phyloP scores from a whole-genome alignment of 2,888 invertebrate genomes.

The Lamproptera curius region DNA sequence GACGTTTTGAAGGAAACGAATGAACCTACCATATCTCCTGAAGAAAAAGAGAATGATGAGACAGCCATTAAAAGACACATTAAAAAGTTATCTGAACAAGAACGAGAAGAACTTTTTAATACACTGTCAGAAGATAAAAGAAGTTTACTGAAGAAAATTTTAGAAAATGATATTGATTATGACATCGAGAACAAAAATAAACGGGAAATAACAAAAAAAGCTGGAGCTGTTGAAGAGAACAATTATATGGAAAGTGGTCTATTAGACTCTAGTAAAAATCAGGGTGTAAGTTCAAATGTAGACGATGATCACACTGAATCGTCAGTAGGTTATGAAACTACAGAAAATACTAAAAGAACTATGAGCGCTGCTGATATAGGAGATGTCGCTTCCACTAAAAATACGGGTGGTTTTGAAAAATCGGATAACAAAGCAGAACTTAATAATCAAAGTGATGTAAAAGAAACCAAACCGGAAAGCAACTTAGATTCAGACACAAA shows the following conservation, averaged over 20 bases:
- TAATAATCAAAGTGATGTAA: conserved; percentile 26
- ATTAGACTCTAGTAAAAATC: conserved; percentile 53
- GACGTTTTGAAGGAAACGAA: conserved; percentile 17
- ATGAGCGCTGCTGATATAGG: conserved; percentile 36
- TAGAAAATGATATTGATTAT: conserved; percentile 27
- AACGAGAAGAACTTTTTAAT: conserved; percentile 57
- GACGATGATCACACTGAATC: conserved; percentile 38
- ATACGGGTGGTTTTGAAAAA: conserved; percentile 31
- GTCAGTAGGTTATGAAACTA: conserved; percentile 34
- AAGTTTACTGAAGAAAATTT: conserved; percentile 56
- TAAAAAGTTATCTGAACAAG: conserved; percentile 54
- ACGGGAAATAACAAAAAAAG: conserved; percentile 69
- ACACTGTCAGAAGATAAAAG: conserved; percentile 62
- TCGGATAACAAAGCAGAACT: conserved; percentile 38
- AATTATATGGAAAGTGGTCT: conserved; percentile 49
- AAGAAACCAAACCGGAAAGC: conserved; percentile 32
- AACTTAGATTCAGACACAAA: conserved; percentile 30
- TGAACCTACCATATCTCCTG: conserved; percentile 14
- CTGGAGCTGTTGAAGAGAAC: conserved; percentile 58
- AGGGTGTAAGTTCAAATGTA: conserved; percentile 38
- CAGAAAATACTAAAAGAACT: conserved; percentile 40
- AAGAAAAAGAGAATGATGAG: conserved; percentile 51
- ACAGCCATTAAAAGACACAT: conserved; percentile 59
- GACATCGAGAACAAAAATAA: conserved; percentile 42
- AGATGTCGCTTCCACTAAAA: conserved; percentile 38